Percentiles rank a stretch among this genome's conserved stretches.
Evolutionary conservation across 2,113 vertebrate species (phyloP).

Genomic region (Oriolus oriolus): DNA sequence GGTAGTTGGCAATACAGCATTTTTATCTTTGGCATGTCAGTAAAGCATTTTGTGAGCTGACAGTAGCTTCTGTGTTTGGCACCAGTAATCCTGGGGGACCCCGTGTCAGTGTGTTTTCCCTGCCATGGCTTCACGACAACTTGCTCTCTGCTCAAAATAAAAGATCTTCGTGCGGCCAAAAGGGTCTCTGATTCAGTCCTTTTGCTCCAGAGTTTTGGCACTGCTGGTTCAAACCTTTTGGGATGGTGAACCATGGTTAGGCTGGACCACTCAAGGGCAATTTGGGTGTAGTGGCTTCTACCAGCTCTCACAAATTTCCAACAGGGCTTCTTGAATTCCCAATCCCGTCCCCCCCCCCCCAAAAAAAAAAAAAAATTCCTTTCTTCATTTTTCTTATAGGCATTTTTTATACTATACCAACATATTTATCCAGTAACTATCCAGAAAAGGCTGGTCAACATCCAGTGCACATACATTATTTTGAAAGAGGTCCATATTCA

Average conservation of each 20-base stretch:
- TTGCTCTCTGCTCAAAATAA: not conserved
- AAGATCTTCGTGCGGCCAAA: not conserved
- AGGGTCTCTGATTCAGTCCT: not conserved
- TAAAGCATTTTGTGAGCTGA: not conserved
- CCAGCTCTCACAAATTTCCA: not conserved
- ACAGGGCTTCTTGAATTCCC: not conserved
- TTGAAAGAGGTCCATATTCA: not conserved
- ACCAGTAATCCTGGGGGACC: not conserved
- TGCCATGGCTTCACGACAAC: not conserved
- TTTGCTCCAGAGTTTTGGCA: not conserved
- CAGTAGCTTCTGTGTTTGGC: constrained; percentile 15
- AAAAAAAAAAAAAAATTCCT: too few relatives aligned
- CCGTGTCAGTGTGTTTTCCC: not conserved
- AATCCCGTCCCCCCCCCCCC: too few relatives aligned
- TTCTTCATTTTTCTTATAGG: not conserved
- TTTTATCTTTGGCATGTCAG: not conserved
- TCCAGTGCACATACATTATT: not conserved
- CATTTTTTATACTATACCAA: not conserved
- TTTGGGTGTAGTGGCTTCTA: not conserved
- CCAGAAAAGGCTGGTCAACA: not conserved
- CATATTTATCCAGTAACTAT: not conserved
- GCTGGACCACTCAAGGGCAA: not conserved
- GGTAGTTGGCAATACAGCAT: not conserved
- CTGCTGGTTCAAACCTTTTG: not conserved
- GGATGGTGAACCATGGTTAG: not conserved